A percentile compares a stretch with the other conserved stretches of the same genome.
These are phyloP conservation scores for Crotalus tigris DNA, from an alignment of 2,113 vertebrate genomes.

Conservation along the genomic window DNA sequence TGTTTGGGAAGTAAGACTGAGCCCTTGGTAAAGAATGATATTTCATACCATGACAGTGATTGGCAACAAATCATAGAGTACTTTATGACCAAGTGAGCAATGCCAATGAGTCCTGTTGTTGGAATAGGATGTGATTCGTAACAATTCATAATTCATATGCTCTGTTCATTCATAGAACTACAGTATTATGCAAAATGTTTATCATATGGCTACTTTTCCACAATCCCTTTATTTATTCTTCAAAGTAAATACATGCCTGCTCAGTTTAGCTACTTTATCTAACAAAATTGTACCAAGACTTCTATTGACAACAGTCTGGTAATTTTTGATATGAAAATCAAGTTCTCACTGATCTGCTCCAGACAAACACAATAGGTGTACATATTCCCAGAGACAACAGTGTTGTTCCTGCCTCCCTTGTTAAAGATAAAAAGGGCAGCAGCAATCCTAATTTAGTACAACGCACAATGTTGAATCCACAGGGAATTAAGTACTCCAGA, in stretches of 20 bases:
- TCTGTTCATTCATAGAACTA: neutral
- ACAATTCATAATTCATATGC: neutral
- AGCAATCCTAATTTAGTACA: neutral
- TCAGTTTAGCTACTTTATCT: neutral
- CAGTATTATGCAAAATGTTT: neutral
- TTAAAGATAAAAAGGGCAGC: neutral
- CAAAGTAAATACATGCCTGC: neutral
- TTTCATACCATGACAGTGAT: neutral
- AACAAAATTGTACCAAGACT: neutral
- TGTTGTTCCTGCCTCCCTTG: neutral
- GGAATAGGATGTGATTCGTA: neutral
- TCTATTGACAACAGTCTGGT: neutral
- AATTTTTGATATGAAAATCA: neutral
- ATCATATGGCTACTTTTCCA: neutral
- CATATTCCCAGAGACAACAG: neutral
- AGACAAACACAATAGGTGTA: neutral
- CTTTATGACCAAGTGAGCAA: neutral
- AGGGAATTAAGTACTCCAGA: neutral
- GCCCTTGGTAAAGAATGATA: neutral
- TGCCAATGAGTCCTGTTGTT: neutral
- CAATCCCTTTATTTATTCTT: neutral
- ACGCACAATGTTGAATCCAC: neutral
- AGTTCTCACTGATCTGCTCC: neutral
- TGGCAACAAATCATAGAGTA: neutral
- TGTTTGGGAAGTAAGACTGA: neutral